A percentile compares a stretch with the other conserved stretches of the same genome.
Conservation (phyloP, 2,888 invertebrate genomes). For the Volucella zonaria region DNA sequence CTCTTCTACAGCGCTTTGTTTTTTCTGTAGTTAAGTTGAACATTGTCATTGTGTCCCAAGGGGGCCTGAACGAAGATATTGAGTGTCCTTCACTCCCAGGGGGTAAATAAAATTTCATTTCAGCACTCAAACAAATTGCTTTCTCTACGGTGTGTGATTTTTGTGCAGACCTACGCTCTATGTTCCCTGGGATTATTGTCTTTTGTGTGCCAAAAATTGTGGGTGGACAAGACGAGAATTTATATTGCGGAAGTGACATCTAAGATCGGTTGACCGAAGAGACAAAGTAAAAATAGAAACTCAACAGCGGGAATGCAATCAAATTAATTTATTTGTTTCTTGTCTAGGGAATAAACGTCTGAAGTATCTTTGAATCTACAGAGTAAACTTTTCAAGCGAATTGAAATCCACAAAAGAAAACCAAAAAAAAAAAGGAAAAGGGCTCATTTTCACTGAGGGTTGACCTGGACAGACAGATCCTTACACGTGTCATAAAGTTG, state of each 20-base stretch:
- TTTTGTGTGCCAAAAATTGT: conserved; percentile 1
- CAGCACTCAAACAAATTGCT: conserved; percentile 64
- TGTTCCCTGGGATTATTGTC: conserved; percentile 2
- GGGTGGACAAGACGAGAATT: conserved; percentile 21
- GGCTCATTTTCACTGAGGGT: too few relatives aligned
- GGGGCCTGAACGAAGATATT: conserved; percentile 15
- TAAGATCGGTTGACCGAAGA: conserved; percentile 30
- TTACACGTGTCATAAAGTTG: too few relatives aligned
- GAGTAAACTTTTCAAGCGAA: too few relatives aligned
- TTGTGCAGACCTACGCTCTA: conserved; percentile 41
- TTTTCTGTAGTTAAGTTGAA: conserved; percentile 6
- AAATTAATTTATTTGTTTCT: conserved; percentile 54
- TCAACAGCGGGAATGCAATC: conserved; percentile 27
- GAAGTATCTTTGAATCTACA: background rate
- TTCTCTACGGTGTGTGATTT: conserved; percentile 60
- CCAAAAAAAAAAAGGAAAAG: too few relatives aligned
- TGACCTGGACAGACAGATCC: too few relatives aligned
- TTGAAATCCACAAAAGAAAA: too few relatives aligned
- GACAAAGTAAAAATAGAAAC: conserved; percentile 1
- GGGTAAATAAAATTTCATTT: conserved; percentile 56
- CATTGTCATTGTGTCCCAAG: conserved; percentile 1
- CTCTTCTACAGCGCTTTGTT: background rate
- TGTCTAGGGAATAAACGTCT: background rate
- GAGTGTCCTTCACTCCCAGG: conserved; percentile 32
- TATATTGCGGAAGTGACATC: conserved; percentile 36